Base-by-base conservation (phyloP, 1,140 invertebrate genomes). In the Gyrodactylus bullatarudis region DNA sequence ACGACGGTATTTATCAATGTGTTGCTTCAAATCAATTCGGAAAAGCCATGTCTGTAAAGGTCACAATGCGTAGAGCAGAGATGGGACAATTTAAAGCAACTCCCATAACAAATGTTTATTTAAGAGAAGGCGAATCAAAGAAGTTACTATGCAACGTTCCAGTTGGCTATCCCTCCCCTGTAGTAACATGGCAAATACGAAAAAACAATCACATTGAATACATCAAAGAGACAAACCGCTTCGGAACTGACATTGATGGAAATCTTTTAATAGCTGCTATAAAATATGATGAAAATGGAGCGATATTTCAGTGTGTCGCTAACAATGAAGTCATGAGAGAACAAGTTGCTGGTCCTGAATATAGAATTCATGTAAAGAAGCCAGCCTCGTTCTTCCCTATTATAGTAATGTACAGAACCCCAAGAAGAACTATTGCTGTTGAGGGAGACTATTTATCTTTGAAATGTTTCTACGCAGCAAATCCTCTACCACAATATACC, bases 1-100 rank as follows among this genome's bases (percentile, higher is more conserved):
- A 73, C 68, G 72, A 73, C 21, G 72, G 72, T 24, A 73, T 73
- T 24, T 73, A 73, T 26, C 72, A 73, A 69, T 73, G 72, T 69
- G 21, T 34, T 23, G 72, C 72, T 1, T 2, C 2, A 69, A 73
- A 73, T 54, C 1, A 72, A 8, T 23, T 25, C 25, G 72, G 72
- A 1, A 69, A 68, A 69, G 72, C 72, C 1, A 23, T 24, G 23
- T 73, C 72, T 1, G 26, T 73, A 1, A 73, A 73, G 26, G 21
- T 24, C n/a, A 73, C 21, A 1, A 26, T 73, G 26, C 26, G 72
- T 20, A 69, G 72, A 68, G 68, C 72, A 1, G 72, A 73, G 25
- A 73, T 69, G 8, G 21, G 24, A 71, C 8, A 71, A 23, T 71
- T 71, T n/a, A 71, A 71, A 26, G 8, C 1, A 1, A 71, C 21